Conservation (phyloP, 2,113 vertebrate genomes). For the Rhea americana region DNA sequence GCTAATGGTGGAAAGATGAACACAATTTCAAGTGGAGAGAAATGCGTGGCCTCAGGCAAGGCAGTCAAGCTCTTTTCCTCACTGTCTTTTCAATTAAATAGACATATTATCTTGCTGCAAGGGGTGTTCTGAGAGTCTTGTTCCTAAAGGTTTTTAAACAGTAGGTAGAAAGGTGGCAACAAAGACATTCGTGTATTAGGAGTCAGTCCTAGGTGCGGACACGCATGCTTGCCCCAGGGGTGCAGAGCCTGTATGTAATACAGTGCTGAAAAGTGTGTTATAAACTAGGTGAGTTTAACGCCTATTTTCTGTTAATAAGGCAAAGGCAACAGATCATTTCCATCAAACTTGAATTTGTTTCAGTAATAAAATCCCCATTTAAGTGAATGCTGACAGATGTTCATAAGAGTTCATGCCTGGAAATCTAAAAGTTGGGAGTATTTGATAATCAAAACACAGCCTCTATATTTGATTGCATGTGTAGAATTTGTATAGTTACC, state of each 20-base stretch:
- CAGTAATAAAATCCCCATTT: conserved; percentile 39
- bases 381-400: conserved; percentile 23
- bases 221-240: conserved; percentile 8
- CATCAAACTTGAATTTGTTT: conserved; percentile 51
- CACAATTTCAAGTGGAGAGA: conserved; percentile 1
- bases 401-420: neutral
- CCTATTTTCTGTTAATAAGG: conserved; percentile 60
- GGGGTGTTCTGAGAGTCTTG: neutral
- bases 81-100: conserved; percentile 21
- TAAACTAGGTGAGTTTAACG: conserved; percentile 10
- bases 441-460: neutral
- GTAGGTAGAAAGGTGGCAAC: conserved; percentile 1
- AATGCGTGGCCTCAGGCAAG: conserved; percentile 20
- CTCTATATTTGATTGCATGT: neutral
- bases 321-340: conserved; percentile 51
- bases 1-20: neutral
- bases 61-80: conserved; percentile 2
- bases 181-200: conserved; percentile 59
- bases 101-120: neutral
- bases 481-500: neutral
- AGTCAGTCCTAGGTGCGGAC: conserved; percentile 24
- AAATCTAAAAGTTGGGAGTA: neutral
- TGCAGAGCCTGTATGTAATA: neutral
- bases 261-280: neutral
- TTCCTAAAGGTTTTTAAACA: conserved; percentile 14